These are phyloP conservation scores for Gymnodraco acuticeps DNA, from an alignment of 2,797 vertebrate species.

Conservation along the genomic window DNA sequence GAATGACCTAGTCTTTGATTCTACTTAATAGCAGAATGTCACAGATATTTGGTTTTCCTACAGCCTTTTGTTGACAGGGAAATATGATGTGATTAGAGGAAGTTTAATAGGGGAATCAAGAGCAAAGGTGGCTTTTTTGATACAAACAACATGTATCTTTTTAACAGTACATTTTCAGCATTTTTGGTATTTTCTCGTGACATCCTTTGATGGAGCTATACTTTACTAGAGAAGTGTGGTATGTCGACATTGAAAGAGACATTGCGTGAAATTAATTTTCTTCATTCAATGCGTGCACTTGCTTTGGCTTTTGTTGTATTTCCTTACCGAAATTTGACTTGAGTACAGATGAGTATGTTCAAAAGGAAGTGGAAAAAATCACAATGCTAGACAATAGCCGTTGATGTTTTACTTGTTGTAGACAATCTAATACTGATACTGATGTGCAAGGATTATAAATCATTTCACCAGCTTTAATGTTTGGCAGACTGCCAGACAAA, in stretches of 20 bases:
- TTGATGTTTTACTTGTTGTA: not conserved
- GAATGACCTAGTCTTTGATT: not conserved
- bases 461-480: not conserved
- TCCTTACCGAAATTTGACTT: not conserved
- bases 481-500: not conserved
- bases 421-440: not conserved
- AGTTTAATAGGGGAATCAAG: not conserved
- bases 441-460: not conserved
- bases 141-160: no score
- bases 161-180: no score
- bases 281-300: not conserved
- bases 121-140: not conserved
- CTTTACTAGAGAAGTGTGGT: no score
- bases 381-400: not conserved
- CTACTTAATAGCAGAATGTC: not conserved
- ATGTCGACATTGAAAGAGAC: no score
- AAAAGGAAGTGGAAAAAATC: not conserved
- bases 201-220: no score
- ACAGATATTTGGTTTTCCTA: not conserved
- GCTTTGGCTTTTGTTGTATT: not conserved
- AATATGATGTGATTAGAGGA: not conserved
- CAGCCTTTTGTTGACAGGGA: conserved; percentile 6
- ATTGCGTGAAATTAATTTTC: not conserved
- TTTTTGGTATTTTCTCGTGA: no score
- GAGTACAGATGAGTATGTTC: not conserved